These are phyloP conservation scores for Cheilosia vulpina DNA, from an alignment of 2,888 invertebrate genomes.

Conservation along the genomic window DNA sequence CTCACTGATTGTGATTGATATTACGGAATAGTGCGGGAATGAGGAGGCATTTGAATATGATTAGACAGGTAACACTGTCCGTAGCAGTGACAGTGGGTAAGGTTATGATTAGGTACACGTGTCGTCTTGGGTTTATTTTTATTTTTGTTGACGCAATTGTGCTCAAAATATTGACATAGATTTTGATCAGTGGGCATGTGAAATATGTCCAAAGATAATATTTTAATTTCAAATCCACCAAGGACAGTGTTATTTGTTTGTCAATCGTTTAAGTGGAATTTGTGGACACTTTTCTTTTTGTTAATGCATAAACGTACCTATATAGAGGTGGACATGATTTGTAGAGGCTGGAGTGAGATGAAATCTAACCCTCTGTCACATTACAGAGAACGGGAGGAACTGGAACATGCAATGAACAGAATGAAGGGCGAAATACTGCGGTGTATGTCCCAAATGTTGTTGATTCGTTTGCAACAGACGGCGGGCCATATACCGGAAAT, in stretches of 20 bases:
- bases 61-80: too few species aligned
- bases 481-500: too few species aligned
- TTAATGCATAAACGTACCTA: background rate
- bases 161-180: conserved; percentile 12
- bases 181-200: conserved; percentile 25
- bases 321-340: too few species aligned
- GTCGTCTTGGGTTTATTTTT: conserved; percentile 36
- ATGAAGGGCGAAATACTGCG: too few species aligned
- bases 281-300: background rate
- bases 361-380: too few species aligned
- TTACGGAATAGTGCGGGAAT: conserved; percentile 3
- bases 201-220: conserved; percentile 12
- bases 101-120: conserved; percentile 35
- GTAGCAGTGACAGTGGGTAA: conserved; percentile 9
- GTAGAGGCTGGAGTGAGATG: too few species aligned
- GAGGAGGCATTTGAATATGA: background rate
- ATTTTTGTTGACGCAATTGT: background rate
- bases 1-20: conserved; percentile 10
- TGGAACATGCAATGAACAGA: too few species aligned
- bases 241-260: background rate
- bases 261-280: background rate
- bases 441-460: too few species aligned
- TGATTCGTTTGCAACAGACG: too few species aligned
- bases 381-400: too few species aligned
- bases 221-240: background rate